Percentiles rank a stretch among this genome's conserved stretches.
Conservation (phyloP, 2,797 vertebrate species). For the Psittacula derbiana region DNA sequence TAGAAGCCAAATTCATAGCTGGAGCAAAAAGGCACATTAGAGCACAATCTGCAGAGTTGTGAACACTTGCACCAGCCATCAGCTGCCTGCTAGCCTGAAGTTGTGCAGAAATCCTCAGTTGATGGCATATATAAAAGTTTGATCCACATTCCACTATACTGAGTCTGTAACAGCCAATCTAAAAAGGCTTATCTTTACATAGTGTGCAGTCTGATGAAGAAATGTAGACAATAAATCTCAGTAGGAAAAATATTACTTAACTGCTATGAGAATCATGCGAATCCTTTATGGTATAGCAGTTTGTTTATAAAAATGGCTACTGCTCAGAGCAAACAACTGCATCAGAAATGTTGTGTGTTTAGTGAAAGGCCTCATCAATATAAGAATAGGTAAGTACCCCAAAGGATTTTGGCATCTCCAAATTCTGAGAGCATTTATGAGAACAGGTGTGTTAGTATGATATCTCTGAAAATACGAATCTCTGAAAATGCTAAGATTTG, state of each 20-base stretch:
- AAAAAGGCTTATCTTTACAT: slow-evolving; percentile 6
- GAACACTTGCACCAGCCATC: rapidly evolving
- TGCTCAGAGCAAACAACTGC: background rate
- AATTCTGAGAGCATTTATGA: background rate
- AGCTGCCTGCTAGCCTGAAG: background rate
- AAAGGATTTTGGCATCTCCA: background rate
- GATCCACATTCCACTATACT: background rate
- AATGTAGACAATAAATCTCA: background rate
- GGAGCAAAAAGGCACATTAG: background rate
- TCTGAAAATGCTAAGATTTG: background rate
- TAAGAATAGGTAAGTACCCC: background rate
- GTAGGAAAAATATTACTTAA: background rate
- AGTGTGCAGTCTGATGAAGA: background rate
- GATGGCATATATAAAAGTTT: background rate
- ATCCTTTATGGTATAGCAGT: rapidly evolving
- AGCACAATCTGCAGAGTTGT: background rate
- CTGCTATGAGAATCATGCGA: background rate
- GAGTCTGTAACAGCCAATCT: background rate
- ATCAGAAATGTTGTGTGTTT: background rate
- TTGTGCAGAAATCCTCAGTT: background rate
- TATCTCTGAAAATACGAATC: background rate
- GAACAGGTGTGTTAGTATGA: background rate
- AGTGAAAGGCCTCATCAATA: background rate
- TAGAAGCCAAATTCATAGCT: background rate
- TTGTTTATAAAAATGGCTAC: background rate